phyloP scores from a whole-genome alignment of 2,113 vertebrate genomes.

The Nycticebus coucang region DNA sequence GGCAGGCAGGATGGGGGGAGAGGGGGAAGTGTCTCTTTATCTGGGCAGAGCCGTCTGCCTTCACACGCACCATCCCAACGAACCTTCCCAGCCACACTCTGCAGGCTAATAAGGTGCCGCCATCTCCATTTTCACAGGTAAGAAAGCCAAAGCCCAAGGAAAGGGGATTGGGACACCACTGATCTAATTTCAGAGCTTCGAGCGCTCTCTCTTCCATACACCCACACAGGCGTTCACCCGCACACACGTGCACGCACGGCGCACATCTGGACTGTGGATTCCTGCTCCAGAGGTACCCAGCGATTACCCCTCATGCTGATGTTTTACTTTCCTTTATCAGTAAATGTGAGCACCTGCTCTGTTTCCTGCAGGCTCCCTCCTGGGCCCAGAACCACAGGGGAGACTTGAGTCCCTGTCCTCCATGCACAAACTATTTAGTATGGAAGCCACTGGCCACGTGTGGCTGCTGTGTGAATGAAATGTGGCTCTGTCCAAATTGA shows the following conservation, averaged over 20 bases:
- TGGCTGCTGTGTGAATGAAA: neutral
- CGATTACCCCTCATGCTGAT: rapidly evolving
- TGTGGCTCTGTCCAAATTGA: neutral
- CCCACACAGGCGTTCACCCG: neutral
- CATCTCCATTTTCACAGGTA: neutral
- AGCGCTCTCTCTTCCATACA: neutral
- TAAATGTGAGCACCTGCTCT: neutral
- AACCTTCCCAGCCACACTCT: neutral
- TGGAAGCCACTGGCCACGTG: neutral
- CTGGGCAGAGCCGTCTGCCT: neutral
- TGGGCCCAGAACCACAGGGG: neutral
- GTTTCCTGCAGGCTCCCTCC: rapidly evolving
- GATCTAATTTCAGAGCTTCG: neutral
- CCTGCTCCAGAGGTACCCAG: neutral
- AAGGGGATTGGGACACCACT: neutral
- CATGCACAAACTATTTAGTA: too few relatives aligned
- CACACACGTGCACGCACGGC: rapidly evolving
- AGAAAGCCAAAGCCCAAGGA: neutral
- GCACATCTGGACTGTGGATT: neutral
- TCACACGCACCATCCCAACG: neutral
- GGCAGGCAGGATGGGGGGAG: neutral
- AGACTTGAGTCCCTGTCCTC: too few relatives aligned
- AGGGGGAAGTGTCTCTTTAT: neutral
- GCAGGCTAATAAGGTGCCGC: neutral
- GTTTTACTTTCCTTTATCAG: neutral